These are phyloP conservation scores for Macquaria ambigua DNA, from an alignment of 2,113 vertebrate species.

Conservation along the genomic window DNA sequence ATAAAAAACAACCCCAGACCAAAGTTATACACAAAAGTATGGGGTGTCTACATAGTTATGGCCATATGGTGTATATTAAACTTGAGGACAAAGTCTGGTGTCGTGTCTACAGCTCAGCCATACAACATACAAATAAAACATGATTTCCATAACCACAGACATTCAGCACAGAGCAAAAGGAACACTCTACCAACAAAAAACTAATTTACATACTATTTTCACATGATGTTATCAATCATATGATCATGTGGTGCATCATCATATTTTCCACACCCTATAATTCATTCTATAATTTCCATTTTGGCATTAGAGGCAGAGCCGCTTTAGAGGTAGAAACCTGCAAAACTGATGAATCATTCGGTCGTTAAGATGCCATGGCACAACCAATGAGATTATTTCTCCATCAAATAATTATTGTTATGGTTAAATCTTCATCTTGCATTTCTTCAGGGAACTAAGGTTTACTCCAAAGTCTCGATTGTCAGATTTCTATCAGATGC, in stretches of 20 bases:
- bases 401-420: background rate
- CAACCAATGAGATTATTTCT: background rate
- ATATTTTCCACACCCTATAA: background rate
- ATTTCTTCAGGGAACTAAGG: background rate
- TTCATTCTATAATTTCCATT: background rate
- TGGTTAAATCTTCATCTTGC: background rate
- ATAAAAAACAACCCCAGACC: background rate
- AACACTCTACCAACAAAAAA: background rate
- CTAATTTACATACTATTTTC: constrained; percentile 11
- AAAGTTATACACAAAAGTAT: background rate
- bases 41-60: background rate
- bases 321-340: background rate
- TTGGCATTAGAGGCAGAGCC: background rate
- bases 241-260: background rate
- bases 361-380: background rate
- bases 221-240: background rate
- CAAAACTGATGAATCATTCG: background rate
- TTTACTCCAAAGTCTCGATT: background rate
- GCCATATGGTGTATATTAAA: background rate
- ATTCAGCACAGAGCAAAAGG: background rate
- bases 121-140: background rate
- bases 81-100: background rate
- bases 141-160: background rate
- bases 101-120: background rate
- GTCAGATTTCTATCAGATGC: background rate